phyloP scores from a whole-genome alignment of 2,113 vertebrate genomes.

The Okapia johnstoni region DNA sequence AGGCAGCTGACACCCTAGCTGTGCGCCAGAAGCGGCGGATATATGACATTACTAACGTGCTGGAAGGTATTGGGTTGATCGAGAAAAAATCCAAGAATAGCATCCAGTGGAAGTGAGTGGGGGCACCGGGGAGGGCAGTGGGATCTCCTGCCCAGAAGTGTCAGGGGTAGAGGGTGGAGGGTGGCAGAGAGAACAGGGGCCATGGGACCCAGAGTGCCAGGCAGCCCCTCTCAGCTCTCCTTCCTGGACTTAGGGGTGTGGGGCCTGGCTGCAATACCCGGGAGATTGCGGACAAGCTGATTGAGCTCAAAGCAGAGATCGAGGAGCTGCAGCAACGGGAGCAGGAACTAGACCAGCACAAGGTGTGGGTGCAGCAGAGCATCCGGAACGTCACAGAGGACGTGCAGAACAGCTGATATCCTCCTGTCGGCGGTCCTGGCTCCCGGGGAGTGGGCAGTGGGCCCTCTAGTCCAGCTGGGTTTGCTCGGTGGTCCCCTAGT shows the following conservation, averaged over 20 bases:
- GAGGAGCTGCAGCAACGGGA: constrained; percentile 94
- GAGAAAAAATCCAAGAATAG: constrained; percentile 99
- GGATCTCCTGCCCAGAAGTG: not conserved
- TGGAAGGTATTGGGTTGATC: constrained; percentile 97
- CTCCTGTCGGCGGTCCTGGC: constrained; percentile 73
- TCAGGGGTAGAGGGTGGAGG: not conserved
- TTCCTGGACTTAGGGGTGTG: constrained; percentile 86
- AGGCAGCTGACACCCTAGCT: constrained; percentile 97
- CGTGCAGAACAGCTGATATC: constrained; percentile 98
- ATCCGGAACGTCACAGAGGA: constrained; percentile 98
- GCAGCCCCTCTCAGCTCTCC: not conserved
- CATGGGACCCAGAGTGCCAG: not conserved
- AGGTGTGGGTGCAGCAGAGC: constrained; percentile 98
- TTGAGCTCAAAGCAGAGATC: constrained; percentile 97
- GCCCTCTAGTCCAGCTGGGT: not conserved
- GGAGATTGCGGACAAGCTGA: constrained; percentile 97
- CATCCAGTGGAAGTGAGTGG: constrained; percentile 99
- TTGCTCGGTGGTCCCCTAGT: not conserved
- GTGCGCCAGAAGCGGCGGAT: constrained; percentile 97
- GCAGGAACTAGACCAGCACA: constrained; percentile 96
- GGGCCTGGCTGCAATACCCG: constrained; percentile 98
- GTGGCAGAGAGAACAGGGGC: not conserved
- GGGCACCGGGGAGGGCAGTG: not conserved
- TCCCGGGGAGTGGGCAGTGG: constrained; percentile 9
- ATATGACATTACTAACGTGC: constrained; percentile 98